Conservation (phyloP, 2,113 vertebrate species). For the Misgurnus anguillicaudatus region DNA sequence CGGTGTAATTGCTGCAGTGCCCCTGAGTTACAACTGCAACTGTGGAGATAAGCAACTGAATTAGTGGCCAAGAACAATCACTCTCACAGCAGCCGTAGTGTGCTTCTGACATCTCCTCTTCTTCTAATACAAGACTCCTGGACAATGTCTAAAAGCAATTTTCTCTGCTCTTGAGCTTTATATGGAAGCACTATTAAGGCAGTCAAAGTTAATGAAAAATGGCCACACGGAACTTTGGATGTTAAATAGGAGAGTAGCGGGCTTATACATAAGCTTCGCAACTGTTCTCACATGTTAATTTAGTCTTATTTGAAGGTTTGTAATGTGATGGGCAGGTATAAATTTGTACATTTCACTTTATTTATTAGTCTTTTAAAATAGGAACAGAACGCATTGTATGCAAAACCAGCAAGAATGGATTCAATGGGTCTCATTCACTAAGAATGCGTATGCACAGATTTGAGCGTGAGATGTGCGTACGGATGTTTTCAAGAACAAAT, state of each 20-base stretch:
- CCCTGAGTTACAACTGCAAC: constrained; percentile 26
- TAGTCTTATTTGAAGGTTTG: neutral
- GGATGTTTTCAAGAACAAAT: too few species aligned
- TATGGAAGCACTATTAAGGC: constrained; percentile 7
- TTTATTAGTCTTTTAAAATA: too few species aligned
- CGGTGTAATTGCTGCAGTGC: constrained; percentile 13
- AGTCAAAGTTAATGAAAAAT: neutral
- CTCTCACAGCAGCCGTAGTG: neutral
- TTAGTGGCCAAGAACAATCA: neutral
- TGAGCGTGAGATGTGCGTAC: too few species aligned
- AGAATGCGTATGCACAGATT: too few species aligned
- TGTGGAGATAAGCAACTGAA: constrained; percentile 17
- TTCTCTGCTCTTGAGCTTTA: constrained; percentile 13
- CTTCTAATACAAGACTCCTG: constrained; percentile 22
- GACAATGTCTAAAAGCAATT: constrained; percentile 23
- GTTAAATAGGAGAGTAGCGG: neutral
- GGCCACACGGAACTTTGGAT: neutral
- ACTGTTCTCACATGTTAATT: too few species aligned
- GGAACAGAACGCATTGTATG: neutral
- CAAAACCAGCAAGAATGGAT: neutral
- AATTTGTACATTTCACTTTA: too few species aligned
- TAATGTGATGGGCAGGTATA: too few species aligned
- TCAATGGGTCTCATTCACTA: too few species aligned
- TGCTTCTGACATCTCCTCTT: neutral
- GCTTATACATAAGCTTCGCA: neutral